Evolutionary conservation across 2,888 invertebrate genomes (phyloP), one percentile per base, ranked within the genome.

Genomic region (Drosophila neonasuta): DNA sequence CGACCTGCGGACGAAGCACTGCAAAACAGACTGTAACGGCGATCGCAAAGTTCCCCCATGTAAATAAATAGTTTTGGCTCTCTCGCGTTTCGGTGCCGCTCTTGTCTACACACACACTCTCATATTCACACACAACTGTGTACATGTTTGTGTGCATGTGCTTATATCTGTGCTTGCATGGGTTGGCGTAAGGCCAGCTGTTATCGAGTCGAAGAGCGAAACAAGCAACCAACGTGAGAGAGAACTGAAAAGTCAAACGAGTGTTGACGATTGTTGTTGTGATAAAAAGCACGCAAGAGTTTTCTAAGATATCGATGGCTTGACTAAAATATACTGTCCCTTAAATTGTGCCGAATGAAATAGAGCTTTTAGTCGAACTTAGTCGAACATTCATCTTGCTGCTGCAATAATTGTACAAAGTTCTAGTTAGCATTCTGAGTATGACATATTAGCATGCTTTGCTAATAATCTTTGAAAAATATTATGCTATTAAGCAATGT

Each of bases 41-140:
- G 81, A 66, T 69, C 85, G 57, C 62, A 45, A 68, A 64, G 67
- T 65, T 64, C 32, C 46, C 41, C 61, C 69, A 73, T 76, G 71
- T 78, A 81, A 78, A 83, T 84, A 84, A 79, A 79, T 79, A 84
- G 75, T 75, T 80, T 70, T 55, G 57, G 30, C 30, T 39, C 68
- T 68, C 72, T 71, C 61, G 24, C 56, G 51, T 41, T 6, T 41
- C 13, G 46, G 48, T 13, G 51, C 42, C 17, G 56, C 45, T 54
- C 34, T 57, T 42, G n/a, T 48, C 42, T 7, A 46, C 7, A 49
- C 9, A 24, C 10, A 55, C 39, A 32, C 2, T n/a, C 11, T 13
- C 39, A 6, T 7, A 36, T 36, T 2, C 32, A 32, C 24, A 24
- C 1, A 9, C 32, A 36, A 36, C 5, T 13, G 15, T 5, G 15